Evolutionary conservation across 2,797 vertebrate genomes (phyloP).

Genomic region (Rhynchotus rufescens): DNA sequence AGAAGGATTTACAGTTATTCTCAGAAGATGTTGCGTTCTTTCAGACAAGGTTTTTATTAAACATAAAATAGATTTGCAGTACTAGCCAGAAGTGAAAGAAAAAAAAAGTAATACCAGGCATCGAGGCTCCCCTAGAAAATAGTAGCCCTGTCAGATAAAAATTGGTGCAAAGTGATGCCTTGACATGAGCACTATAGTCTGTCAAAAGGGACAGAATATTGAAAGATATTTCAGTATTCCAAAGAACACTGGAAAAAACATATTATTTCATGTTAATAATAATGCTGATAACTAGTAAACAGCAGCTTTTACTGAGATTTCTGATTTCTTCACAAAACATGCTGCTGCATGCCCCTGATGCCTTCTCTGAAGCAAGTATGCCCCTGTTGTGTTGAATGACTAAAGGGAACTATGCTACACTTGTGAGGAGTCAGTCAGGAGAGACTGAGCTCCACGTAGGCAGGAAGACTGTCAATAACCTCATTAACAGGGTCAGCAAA

Average conservation of each 20-base stretch:
- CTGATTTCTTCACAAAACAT: background rate
- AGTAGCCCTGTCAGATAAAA: background rate
- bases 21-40: background rate
- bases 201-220: background rate
- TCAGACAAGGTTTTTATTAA: background rate
- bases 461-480: background rate
- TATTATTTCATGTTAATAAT: background rate
- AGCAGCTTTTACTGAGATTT: background rate
- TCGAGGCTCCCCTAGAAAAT: background rate
- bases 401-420: fast-evolving
- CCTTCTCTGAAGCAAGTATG: background rate
- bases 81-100: background rate
- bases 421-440: fast-evolving
- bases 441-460: background rate
- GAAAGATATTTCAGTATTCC: background rate
- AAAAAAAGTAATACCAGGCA: background rate
- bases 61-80: background rate
- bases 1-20: background rate
- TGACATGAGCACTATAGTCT: background rate
- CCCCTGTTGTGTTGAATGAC: background rate
- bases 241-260: too few species aligned
- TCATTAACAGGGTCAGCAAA: background rate
- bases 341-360: background rate
- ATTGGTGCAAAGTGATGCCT: background rate
- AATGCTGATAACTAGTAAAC: background rate